Evolutionary conservation across 2,113 vertebrate species (phyloP).

Genomic region (Zosterops borbonicus): DNA sequence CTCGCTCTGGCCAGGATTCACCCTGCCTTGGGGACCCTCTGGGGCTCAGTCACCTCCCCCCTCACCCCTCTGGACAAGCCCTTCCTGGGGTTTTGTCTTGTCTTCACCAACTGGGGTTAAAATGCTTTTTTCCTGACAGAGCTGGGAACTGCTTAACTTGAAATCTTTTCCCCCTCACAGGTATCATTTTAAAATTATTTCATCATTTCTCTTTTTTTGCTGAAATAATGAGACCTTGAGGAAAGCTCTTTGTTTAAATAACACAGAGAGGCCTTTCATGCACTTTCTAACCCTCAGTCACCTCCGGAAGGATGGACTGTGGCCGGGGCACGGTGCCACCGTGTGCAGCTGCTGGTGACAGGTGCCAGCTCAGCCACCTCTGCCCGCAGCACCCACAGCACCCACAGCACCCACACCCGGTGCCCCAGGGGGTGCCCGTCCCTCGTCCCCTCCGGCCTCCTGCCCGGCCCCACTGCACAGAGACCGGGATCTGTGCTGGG

Average conservation of each 20-base stretch:
- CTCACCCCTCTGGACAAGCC: rapidly evolving
- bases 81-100: background rate
- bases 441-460: background rate
- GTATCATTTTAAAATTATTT: background rate
- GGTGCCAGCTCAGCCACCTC: background rate
- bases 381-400: background rate
- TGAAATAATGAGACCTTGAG: background rate
- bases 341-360: background rate
- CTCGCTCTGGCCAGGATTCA: background rate
- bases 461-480: rapidly evolving
- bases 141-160: background rate
- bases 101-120: too few relatives aligned
- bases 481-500: background rate
- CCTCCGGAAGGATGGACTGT: background rate
- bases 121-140: background rate
- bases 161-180: background rate
- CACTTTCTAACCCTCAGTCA: background rate
- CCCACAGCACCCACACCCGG: background rate
- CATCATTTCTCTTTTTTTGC: background rate
- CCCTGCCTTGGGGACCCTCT: background rate
- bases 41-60: background rate
- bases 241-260: background rate
- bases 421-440: background rate
- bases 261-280: background rate
- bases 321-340: background rate